These are phyloP conservation scores for Bufotes viridis DNA, from an alignment of 2,797 vertebrate species.

Conservation along the genomic window DNA sequence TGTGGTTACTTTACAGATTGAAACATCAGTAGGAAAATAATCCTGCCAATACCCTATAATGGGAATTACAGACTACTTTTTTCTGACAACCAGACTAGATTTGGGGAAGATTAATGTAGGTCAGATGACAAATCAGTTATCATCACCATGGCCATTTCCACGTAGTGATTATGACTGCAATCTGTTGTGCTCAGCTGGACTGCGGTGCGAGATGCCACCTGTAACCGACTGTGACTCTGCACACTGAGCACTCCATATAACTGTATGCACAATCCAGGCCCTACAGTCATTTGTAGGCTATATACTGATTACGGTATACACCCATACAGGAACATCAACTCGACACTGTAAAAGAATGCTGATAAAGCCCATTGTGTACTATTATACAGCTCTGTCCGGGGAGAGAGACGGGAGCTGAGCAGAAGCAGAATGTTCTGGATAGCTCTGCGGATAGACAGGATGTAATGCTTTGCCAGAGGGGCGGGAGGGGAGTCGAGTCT, in stretches of 20 bases:
- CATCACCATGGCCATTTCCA: background rate
- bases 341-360: background rate
- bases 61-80: background rate
- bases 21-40: background rate
- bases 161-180: background rate
- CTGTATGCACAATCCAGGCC: background rate
- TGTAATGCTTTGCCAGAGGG: conserved; percentile 58
- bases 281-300: background rate
- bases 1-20: too few relatives aligned
- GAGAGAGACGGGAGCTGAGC: conserved; percentile 13
- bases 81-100: background rate
- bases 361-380: too few relatives aligned
- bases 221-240: background rate
- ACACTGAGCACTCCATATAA: background rate
- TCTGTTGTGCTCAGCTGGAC: background rate
- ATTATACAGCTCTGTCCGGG: background rate
- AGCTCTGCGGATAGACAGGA: conserved; percentile 60
- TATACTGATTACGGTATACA: background rate
- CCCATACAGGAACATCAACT: background rate
- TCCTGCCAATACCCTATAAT: background rate
- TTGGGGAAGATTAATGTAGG: background rate
- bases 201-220: background rate
- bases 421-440: conserved; percentile 60
- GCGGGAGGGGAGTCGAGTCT: conserved; percentile 45
- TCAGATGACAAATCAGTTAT: background rate